Conservation (phyloP, 2,797 vertebrate genomes). For the Takifugu ocellatus region DNA sequence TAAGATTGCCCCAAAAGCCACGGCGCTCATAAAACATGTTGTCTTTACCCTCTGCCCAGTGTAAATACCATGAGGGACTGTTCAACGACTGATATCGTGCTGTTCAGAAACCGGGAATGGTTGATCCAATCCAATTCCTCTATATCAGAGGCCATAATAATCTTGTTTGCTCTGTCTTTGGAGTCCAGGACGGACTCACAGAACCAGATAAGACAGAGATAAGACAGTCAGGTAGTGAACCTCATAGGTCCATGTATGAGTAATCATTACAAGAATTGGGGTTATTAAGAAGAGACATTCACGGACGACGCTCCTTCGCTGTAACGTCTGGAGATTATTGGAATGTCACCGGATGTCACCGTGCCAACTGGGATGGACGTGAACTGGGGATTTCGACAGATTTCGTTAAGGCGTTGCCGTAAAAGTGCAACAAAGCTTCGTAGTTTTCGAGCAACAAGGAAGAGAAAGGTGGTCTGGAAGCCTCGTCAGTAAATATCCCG, state of each 20-base stretch:
- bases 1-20: slow-evolving; percentile 32
- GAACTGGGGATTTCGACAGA: too few relatives aligned
- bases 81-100: neutral
- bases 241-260: too few relatives aligned
- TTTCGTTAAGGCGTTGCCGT: too few relatives aligned
- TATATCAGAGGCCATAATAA: slow-evolving; percentile 25
- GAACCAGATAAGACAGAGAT: slow-evolving; percentile 1
- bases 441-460: too few relatives aligned
- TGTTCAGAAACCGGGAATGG: neutral
- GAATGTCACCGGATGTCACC: too few relatives aligned
- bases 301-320: too few relatives aligned
- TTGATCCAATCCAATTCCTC: slow-evolving; percentile 20
- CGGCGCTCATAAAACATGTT: slow-evolving; percentile 49
- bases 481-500: neutral
- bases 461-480: neutral
- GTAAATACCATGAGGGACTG: slow-evolving; percentile 30
- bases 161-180: slow-evolving; percentile 26
- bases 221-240: too few relatives aligned
- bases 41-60: slow-evolving; percentile 42
- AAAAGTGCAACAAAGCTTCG: too few relatives aligned
- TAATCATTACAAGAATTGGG: too few relatives aligned
- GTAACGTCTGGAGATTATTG: too few relatives aligned
- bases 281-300: too few relatives aligned
- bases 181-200: neutral
- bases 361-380: too few relatives aligned